These are phyloP conservation scores for Cheiracanthium punctorium DNA, from an alignment of 2,888 invertebrate genomes.

Conservation along the genomic window DNA sequence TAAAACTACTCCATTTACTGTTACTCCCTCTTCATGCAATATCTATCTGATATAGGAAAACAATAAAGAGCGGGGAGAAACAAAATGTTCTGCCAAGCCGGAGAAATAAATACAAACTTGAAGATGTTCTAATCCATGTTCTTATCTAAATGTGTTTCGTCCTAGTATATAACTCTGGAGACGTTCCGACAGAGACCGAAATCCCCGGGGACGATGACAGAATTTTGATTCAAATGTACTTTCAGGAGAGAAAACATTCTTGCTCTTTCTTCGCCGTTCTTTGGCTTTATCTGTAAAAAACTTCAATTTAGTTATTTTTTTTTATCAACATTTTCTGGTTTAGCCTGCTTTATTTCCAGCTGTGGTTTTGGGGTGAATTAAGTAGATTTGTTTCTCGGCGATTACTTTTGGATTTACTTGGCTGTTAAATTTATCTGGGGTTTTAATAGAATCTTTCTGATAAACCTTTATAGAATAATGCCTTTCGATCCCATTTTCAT, in stretches of 20 bases:
- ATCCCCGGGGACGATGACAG: constrained; percentile 55
- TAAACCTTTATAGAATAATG: too few species aligned
- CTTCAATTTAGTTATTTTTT: too few species aligned
- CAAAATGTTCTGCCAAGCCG: not conserved
- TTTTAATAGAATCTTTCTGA: too few species aligned
- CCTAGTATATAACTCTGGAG: constrained; percentile 55
- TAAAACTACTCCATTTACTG: not conserved
- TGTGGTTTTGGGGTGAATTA: too few species aligned
- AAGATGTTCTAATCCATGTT: constrained; percentile 66
- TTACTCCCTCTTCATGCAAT: constrained; percentile 29
- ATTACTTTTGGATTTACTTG: too few species aligned
- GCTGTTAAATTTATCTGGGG: too few species aligned
- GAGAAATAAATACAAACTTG: constrained; percentile 59
- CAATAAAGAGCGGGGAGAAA: constrained; percentile 21
- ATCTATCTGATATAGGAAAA: constrained; percentile 20
- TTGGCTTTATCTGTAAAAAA: too few species aligned
- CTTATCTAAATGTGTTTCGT: constrained; percentile 64
- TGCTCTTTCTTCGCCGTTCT: too few species aligned
- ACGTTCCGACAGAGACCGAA: constrained; percentile 44
- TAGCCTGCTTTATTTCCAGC: too few species aligned
- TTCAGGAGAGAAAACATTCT: constrained; percentile 21
- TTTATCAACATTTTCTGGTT: too few species aligned
- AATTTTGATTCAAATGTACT: constrained; percentile 65
- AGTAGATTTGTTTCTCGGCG: too few species aligned
- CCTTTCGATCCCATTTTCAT: too few species aligned